A percentile compares a stretch with the other conserved stretches of the same genome.
Evolutionary conservation across 2,888 invertebrate species (phyloP).

Genomic region (Agrotis clavis): DNA sequence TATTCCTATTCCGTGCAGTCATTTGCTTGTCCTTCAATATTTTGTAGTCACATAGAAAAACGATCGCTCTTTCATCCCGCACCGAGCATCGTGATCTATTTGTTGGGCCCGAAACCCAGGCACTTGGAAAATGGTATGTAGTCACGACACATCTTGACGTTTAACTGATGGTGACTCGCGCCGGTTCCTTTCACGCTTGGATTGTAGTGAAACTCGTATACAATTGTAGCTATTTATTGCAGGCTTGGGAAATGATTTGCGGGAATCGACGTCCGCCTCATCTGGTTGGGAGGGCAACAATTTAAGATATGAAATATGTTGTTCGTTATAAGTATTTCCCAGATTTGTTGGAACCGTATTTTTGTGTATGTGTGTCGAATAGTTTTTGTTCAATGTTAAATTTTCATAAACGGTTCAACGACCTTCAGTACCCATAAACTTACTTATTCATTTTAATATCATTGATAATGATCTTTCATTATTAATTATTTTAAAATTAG

Average conservation of each 20-base stretch:
- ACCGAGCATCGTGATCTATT: conserved; percentile 78
- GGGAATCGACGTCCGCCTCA: conserved; percentile 58
- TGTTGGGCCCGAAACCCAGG: conserved; percentile 79
- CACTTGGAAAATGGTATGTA: conserved; percentile 84
- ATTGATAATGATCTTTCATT: too few species aligned
- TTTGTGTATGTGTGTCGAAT: conserved; percentile 12
- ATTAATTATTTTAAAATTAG: too few species aligned
- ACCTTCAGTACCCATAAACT: background rate
- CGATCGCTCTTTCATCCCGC: conserved; percentile 70
- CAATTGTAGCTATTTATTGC: conserved; percentile 67
- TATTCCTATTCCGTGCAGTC: conserved; percentile 52
- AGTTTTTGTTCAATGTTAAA: conserved; percentile 27
- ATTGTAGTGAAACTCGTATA: conserved; percentile 64
- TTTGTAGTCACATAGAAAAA: conserved; percentile 68
- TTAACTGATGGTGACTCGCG: conserved; percentile 81
- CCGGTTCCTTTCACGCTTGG: conserved; percentile 72
- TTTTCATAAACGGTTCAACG: background rate
- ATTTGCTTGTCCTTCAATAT: conserved; percentile 63
- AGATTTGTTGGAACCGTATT: conserved; percentile 28
- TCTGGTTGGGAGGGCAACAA: conserved; percentile 45
- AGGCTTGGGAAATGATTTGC: conserved; percentile 62
- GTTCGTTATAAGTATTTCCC: conserved; percentile 30
- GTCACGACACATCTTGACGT: conserved; percentile 83
- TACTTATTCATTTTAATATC: too few species aligned
- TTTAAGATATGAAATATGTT: conserved; percentile 53